These are phyloP conservation scores for Agrochola lychnidis DNA, from an alignment of 2,888 invertebrate species.

Conservation along the genomic window DNA sequence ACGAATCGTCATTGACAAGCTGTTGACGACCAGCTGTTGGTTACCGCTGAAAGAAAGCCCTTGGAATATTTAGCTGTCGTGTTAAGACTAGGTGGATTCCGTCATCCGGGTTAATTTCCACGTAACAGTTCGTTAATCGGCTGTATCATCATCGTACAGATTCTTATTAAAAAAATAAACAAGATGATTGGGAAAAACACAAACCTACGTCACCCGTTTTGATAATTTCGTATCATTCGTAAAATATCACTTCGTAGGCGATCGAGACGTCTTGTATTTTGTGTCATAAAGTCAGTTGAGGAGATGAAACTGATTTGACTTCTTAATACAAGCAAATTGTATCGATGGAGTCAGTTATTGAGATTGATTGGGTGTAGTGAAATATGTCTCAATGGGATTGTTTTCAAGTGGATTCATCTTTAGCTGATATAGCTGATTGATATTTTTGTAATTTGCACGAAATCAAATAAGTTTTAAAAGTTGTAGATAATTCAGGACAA, in stretches of 20 bases:
- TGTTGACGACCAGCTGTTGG: no score
- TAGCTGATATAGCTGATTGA: not conserved
- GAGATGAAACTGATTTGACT: not conserved
- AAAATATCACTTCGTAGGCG: no score
- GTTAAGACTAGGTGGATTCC: conserved; percentile 8
- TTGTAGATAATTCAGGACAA: not conserved
- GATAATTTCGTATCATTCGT: no score
- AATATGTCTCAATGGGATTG: conserved; percentile 18
- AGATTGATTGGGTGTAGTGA: conserved; percentile 35
- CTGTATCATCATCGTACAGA: conserved; percentile 2
- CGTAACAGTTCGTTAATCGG: conserved; percentile 28
- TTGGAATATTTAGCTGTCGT: not conserved
- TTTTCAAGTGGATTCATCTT: not conserved
- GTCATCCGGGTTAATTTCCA: conserved; percentile 35
- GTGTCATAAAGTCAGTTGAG: conserved; percentile 12
- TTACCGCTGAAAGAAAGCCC: not conserved
- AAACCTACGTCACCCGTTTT: conserved; percentile 17
- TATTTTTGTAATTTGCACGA: not conserved
- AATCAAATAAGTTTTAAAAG: not conserved
- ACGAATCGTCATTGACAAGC: not conserved
- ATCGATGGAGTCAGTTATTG: conserved; percentile 9
- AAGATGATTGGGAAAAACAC: conserved; percentile 19
- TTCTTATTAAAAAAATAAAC: conserved; percentile 27
- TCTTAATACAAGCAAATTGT: conserved; percentile 23
- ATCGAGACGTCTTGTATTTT: conserved; percentile 7